Base-by-base conservation (phyloP, 2,888 invertebrate genomes). In the Pilophorus perplexus region DNA sequence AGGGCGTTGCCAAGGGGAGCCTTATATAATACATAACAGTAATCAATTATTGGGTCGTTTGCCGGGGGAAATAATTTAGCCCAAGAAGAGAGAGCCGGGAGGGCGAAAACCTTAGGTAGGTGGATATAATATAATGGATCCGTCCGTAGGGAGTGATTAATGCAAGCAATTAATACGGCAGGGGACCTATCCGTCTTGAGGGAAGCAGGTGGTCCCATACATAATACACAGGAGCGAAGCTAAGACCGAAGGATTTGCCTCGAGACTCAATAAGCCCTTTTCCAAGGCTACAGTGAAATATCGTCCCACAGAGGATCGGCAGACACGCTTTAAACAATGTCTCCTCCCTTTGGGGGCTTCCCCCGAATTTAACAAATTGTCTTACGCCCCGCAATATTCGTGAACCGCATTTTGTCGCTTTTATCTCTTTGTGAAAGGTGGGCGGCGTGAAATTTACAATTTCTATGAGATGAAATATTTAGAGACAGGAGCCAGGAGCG, bases 181-280 rank as follows among this genome's bases (percentile, higher is more conserved):
- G 42, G 64, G 37, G 48, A 37, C 46, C 62, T 27, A 64, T 64
- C 64, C 64, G 64, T 64, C 64, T 64, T 64, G 59, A 27, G 40
- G 64, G 64, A 50, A 64, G 64, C 64, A 64, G 64, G 64, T 64
- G 64, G 64, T 50, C 50, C 64, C 64, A 64, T 64, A 64, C 64
- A 64, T 64, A 64, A 64, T 64, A 64, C 64, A 64, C 59, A 59
- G 59, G 59, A 42, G 40, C 37, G 33, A 14, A 50, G 50, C 48
- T 64, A 64, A 64, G 64, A 64, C 64, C 40, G 48, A 64, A 62
- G 64, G 64, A 64, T 64, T 64, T 64, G 50, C 64, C 50, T 14
- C 38, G 50, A 64, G 64, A 64, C 64, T 64, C 64, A 64, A 64
- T 64, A 64, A 64, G 64, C 64, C 50, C 50, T 42, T 8, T 33